Conservation (phyloP, 2,113 vertebrate species). For the Myiozetetes cayanensis region DNA sequence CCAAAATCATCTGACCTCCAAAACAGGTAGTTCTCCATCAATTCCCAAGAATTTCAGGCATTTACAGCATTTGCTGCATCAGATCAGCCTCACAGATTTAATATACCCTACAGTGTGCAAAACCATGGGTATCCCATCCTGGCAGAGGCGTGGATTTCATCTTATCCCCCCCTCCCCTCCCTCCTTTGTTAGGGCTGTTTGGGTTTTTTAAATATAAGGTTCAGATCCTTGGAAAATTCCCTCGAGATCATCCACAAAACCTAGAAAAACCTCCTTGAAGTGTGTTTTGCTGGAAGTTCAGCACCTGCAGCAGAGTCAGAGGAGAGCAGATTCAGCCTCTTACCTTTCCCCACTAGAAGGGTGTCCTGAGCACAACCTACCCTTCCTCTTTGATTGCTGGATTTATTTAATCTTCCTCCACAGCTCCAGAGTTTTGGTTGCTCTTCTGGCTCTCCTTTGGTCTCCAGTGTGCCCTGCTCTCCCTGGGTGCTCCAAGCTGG, state of each 20-base stretch:
- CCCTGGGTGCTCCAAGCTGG: background rate
- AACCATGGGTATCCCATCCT: background rate
- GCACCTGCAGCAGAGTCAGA: background rate
- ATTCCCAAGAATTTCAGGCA: background rate
- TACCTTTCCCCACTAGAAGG: background rate
- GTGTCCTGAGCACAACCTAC: background rate
- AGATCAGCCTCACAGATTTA: background rate
- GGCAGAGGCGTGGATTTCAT: background rate
- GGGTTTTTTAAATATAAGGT: background rate
- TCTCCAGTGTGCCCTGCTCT: background rate
- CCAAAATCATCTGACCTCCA: background rate
- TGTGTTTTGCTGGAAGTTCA: background rate
- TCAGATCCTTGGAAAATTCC: background rate
- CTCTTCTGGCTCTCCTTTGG: background rate
- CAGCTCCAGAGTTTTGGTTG: background rate
- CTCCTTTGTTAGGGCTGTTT: background rate
- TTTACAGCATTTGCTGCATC: background rate
- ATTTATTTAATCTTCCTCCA: background rate
- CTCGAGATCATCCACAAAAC: background rate
- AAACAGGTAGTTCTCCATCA: background rate
- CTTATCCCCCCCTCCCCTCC: background rate
- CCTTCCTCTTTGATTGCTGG: background rate
- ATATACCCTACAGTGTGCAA: background rate
- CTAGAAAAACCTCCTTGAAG: background rate
- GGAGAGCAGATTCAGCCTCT: background rate